Conservation (phyloP, 2,888 invertebrate species). For the Morpho deidamia region DNA sequence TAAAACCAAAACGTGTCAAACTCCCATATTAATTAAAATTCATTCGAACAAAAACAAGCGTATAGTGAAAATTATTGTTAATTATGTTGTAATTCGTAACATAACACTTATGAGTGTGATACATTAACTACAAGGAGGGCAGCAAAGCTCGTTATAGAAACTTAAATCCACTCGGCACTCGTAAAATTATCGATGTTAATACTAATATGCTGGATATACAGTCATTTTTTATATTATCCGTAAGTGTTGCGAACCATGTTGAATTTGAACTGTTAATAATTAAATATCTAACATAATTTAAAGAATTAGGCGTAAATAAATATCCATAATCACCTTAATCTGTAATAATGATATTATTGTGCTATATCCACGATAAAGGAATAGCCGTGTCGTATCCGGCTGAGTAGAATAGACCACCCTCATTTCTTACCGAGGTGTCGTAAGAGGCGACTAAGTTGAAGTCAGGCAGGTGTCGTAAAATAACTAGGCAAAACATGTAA, state of each 20-base stretch:
- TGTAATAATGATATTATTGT: no score
- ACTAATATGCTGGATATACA: neutral
- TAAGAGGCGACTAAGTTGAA: no score
- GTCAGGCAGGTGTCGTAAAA: no score
- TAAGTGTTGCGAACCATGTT: neutral
- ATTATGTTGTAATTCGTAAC: constrained; percentile 10
- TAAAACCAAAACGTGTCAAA: constrained; percentile 2
- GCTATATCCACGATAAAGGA: no score
- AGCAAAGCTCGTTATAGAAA: constrained; percentile 2
- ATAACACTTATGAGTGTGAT: constrained; percentile 1
- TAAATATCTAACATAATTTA: no score
- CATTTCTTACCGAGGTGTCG: no score
- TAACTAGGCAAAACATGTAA: no score
- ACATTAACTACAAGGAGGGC: constrained; percentile 7
- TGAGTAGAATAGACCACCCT: no score
- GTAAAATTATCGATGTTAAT: constrained; percentile 3
- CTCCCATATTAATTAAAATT: constrained; percentile 8
- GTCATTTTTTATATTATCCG: neutral
- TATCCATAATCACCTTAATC: no score
- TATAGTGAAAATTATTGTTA: constrained; percentile 8
- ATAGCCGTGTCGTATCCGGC: no score
- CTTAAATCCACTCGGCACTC: constrained; percentile 2
- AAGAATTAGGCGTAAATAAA: neutral
- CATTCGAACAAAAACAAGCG: constrained; percentile 6
- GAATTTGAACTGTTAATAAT: neutral